These are phyloP conservation scores for Sphyrna mokarran DNA, from an alignment of 2,113 vertebrate species.

Conservation along the genomic window DNA sequence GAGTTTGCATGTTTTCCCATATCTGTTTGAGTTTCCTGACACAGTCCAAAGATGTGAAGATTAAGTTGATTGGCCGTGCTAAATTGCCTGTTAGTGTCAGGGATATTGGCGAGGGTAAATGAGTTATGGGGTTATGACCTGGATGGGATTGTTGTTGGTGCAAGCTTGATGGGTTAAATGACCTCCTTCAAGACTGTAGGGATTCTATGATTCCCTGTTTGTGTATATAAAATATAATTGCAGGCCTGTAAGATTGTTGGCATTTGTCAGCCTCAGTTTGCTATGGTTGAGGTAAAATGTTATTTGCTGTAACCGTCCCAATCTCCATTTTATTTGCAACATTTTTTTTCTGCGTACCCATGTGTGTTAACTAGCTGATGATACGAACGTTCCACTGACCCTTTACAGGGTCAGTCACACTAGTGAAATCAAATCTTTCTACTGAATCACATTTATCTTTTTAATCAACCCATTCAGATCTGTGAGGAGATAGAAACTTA, in stretches of 20 bases:
- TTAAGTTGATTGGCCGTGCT: no score
- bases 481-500: background rate
- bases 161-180: no score
- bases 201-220: background rate
- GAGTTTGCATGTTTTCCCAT: no score
- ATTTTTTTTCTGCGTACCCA: background rate
- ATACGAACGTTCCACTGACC: background rate
- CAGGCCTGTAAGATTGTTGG: background rate
- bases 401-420: background rate
- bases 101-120: no score
- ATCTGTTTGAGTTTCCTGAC: no score
- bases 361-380: background rate
- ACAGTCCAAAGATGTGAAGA: no score
- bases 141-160: no score
- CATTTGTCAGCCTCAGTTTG: background rate
- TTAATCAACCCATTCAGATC: background rate
- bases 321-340: background rate
- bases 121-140: no score
- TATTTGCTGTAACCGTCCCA: background rate
- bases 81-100: no score
- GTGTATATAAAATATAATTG: background rate
- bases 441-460: conserved; percentile 16
- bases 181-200: no score
- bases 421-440: background rate
- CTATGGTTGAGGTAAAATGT: background rate